Evolutionary conservation across 92 coral and sea anemone genomes (phyloP).

Genomic region (Zoanthus sociatus): DNA sequence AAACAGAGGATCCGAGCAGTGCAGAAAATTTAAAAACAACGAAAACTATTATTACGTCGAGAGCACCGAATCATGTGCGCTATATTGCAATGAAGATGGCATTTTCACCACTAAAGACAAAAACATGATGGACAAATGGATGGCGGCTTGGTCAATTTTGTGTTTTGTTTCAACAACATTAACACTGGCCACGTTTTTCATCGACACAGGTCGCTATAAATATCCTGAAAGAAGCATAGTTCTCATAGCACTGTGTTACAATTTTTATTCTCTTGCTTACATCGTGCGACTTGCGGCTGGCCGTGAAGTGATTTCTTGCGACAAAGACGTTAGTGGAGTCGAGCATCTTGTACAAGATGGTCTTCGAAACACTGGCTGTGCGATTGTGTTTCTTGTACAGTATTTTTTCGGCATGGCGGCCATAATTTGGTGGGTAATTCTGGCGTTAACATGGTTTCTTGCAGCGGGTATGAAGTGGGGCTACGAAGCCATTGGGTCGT

Average conservation of each 20-base stretch:
- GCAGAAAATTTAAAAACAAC: constrained; percentile 91
- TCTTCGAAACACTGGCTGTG: constrained; percentile 95
- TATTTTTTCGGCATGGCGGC: constrained; percentile 99
- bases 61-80: constrained; percentile 89
- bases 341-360: constrained; percentile 92
- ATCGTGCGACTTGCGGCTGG: constrained; percentile 90
- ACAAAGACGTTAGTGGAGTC: constrained; percentile 70
- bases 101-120: constrained; percentile 80
- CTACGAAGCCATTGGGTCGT: constrained; percentile 90
- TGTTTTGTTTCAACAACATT: constrained; percentile 85
- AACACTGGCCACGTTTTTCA: constrained; percentile 83
- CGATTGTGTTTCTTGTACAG: constrained; percentile 88
- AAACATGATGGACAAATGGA: constrained; percentile 87
- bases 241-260: constrained; percentile 91
- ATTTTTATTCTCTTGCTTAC: constrained; percentile 85
- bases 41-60: constrained; percentile 83
- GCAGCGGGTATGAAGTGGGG: constrained; percentile 99
- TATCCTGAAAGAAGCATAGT: constrained; percentile 95
- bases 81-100: constrained; percentile 91
- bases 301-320: constrained; percentile 89
- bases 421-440: constrained; percentile 98
- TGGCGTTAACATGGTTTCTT: constrained; percentile 96
- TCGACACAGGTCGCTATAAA: constrained; percentile 86
- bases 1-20: constrained; percentile 76
- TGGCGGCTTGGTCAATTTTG: constrained; percentile 88